phyloP scores from a whole-genome alignment of 2,797 vertebrate genomes.

The Falco columbarius region DNA sequence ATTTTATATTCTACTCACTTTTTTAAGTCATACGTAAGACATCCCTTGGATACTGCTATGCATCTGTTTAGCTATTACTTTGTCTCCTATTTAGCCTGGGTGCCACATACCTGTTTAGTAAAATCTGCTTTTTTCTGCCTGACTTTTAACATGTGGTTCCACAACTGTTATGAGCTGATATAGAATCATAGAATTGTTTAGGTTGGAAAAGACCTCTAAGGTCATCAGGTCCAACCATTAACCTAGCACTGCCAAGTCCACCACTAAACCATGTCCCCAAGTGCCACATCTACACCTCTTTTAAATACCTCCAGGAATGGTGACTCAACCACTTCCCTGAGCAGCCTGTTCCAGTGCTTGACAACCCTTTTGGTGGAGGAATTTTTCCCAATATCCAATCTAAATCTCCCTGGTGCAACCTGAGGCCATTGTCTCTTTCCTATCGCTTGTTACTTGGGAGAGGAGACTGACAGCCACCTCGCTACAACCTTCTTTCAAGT shows the following conservation, averaged over 20 bases:
- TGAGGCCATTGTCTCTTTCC: not conserved
- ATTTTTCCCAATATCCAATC: not conserved
- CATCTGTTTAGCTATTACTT: not conserved
- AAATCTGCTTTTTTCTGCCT: conserved; percentile 1
- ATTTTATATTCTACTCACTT: not conserved
- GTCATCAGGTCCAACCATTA: not conserved
- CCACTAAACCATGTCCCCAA: not conserved
- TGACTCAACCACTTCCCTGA: not conserved
- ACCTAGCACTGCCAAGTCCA: not conserved
- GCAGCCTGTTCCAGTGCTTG: not conserved
- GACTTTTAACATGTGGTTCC: not conserved
- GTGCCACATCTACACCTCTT: not conserved
- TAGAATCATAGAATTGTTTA: not conserved
- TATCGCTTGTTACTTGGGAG: not conserved
- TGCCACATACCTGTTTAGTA: not conserved
- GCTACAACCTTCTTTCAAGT: not conserved
- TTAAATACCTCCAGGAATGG: not conserved
- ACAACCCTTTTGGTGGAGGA: not conserved
- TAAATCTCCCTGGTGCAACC: not conserved
- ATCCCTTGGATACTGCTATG: not conserved
- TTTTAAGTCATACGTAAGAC: not conserved
- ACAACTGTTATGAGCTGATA: not conserved
- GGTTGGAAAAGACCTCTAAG: not conserved
- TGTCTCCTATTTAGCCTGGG: not conserved
- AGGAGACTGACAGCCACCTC: not conserved